Conservation (phyloP, 2,797 vertebrate species). For the Helicolenus hilgendorfi region DNA sequence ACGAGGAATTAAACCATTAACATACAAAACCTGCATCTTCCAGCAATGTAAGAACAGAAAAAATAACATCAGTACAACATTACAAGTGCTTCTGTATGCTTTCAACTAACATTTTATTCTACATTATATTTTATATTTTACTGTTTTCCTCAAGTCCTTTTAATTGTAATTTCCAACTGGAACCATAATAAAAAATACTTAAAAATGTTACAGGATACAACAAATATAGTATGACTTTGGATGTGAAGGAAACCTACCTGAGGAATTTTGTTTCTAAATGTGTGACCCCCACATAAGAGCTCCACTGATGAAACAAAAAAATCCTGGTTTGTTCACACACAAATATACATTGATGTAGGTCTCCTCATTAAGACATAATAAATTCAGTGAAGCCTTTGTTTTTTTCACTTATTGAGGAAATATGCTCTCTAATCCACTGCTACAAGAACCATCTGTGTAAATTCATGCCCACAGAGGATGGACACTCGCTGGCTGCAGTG, state of each 20-base stretch:
- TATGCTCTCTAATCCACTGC: conserved; percentile 85
- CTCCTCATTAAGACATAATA: conserved; percentile 88
- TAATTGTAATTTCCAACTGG: not conserved
- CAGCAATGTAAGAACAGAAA: too few relatives aligned
- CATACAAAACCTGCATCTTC: not conserved
- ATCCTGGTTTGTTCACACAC: conserved; percentile 61
- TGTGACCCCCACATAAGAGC: conserved; percentile 45
- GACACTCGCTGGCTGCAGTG: conserved; percentile 64
- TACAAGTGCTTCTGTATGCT: not conserved
- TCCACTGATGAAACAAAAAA: conserved; percentile 44
- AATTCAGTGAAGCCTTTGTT: conserved; percentile 82
- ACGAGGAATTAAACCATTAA: not conserved
- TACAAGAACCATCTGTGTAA: conserved; percentile 92
- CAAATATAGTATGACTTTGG: not conserved
- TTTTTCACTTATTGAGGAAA: conserved; percentile 85
- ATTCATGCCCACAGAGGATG: conserved; percentile 74
- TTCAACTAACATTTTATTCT: not conserved
- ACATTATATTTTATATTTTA: not conserved
- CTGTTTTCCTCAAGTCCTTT: not conserved
- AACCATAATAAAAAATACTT: not conserved
- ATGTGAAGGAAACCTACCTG: conserved; percentile 41
- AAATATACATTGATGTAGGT: conserved; percentile 87
- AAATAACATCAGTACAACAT: not conserved
- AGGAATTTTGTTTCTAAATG: conserved; percentile 52
- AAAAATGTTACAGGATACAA: not conserved